These are phyloP conservation scores for Cotesia glomerata DNA, from an alignment of 1,140 invertebrate genomes.

Conservation along the genomic window DNA sequence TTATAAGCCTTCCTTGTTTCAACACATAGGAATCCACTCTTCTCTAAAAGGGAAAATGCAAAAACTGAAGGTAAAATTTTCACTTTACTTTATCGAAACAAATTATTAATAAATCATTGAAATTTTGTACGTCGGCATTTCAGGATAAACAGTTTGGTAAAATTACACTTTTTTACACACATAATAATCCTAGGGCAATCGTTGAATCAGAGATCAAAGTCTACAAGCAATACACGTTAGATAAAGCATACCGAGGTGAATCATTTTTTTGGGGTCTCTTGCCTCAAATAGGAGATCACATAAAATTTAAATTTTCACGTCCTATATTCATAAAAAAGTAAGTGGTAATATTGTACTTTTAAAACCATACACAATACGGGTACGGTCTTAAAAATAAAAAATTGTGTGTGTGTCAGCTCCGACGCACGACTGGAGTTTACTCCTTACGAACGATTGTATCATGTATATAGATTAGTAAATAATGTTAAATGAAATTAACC, in stretches of 20 bases:
- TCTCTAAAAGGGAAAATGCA: constrained; percentile 97
- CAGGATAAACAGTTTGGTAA: constrained; percentile 94
- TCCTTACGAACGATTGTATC: no score
- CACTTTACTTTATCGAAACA: constrained; percentile 12
- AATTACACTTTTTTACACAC: constrained; percentile 79
- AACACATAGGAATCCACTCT: constrained; percentile 95
- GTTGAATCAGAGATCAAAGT: constrained; percentile 80
- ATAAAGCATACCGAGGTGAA: constrained; percentile 85
- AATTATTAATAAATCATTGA: background rate
- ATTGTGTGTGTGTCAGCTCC: no score
- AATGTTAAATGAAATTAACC: no score
- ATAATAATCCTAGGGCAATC: constrained; percentile 79
- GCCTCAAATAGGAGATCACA: constrained; percentile 81
- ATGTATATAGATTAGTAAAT: no score
- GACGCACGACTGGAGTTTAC: no score
- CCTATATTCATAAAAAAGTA: constrained; percentile 81
- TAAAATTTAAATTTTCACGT: constrained; percentile 82
- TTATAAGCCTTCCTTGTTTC: constrained; percentile 92
- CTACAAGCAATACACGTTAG: constrained; percentile 83
- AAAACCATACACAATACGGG: no score
- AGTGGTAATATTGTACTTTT: constrained; percentile 30
- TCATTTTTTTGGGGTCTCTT: constrained; percentile 92
- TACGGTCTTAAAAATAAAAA: no score
- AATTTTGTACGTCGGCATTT: constrained; percentile 34
- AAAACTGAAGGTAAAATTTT: constrained; percentile 81